A percentile compares a stretch with the other conserved stretches of the same genome.
phyloP scores from a whole-genome alignment of 1,140 invertebrate genomes.

The Bombus superbus region DNA sequence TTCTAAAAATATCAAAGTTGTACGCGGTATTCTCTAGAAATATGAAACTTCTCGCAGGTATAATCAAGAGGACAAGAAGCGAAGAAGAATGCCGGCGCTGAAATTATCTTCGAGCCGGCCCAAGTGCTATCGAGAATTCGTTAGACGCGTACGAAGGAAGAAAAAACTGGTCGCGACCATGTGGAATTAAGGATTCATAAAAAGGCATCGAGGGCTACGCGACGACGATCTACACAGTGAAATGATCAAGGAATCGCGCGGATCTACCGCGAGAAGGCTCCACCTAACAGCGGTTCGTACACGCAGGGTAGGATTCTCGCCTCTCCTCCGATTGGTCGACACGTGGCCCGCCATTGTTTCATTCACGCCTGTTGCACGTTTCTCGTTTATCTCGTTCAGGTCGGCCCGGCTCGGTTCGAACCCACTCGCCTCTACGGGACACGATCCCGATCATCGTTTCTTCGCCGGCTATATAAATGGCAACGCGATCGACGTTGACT shows the following conservation, averaged over 20 bases:
- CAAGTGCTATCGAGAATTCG: neutral
- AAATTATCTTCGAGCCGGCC: neutral
- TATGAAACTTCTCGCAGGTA: neutral
- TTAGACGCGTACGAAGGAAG: neutral
- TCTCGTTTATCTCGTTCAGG: conserved; percentile 66
- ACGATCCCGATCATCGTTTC: neutral
- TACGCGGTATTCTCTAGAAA: neutral
- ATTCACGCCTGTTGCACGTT: conserved; percentile 72
- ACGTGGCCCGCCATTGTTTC: conserved; percentile 72
- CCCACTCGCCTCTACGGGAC: neutral
- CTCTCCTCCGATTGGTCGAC: conserved; percentile 67
- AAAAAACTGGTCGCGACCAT: conserved; percentile 5
- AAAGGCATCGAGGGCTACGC: neutral
- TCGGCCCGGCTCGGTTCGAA: conserved; percentile 20
- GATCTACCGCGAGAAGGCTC: conserved; percentile 60
- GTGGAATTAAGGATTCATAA: conserved; percentile 8
- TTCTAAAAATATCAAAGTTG: neutral
- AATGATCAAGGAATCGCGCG: conserved; percentile 56
- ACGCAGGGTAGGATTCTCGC: conserved; percentile 48
- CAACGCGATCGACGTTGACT: conserved; percentile 41
- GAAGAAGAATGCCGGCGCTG: neutral
- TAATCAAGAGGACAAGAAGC: neutral
- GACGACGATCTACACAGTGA: conserved; percentile 7
- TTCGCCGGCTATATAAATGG: conserved; percentile 13
- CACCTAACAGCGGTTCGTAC: conserved; percentile 64